Percentiles rank a stretch among this genome's conserved stretches.
Evolutionary conservation across 2,797 vertebrate species (phyloP).

Genomic region (Chromobotia macracanthus): DNA sequence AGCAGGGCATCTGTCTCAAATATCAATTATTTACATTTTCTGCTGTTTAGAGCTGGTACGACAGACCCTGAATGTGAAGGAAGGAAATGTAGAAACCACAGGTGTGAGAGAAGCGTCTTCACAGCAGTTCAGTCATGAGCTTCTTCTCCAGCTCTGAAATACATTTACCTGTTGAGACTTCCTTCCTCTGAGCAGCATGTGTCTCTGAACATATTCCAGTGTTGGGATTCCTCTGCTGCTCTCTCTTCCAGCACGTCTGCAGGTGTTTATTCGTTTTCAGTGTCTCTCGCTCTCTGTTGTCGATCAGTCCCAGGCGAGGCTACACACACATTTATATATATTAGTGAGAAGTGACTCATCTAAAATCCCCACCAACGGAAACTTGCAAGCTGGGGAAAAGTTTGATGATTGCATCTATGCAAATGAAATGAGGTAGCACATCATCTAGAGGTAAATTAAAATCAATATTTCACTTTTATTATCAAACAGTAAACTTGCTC

Average conservation of each 20-base stretch:
- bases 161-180: constrained; percentile 62
- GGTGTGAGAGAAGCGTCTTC: not conserved
- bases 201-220: constrained; percentile 47
- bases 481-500: not conserved
- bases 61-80: not conserved
- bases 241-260: not conserved
- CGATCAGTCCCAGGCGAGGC: not conserved
- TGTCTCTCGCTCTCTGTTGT: not conserved
- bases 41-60: not conserved
- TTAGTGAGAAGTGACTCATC: constrained; percentile 15
- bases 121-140: constrained; percentile 9
- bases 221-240: not conserved
- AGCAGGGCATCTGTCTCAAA: too few relatives aligned
- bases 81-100: not conserved
- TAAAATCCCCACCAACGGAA: constrained; percentile 6
- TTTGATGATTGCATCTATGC: not conserved
- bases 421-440: not conserved
- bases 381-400: not conserved
- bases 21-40: not conserved
- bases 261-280: constrained; percentile 42
- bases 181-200: constrained; percentile 58
- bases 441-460: not conserved
- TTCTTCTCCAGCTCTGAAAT: constrained; percentile 8
- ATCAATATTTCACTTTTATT: constrained; percentile 15
- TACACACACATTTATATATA: not conserved